A percentile compares a stretch with the other conserved stretches of the same genome.
These are phyloP conservation scores for Trilocha varians DNA, from an alignment of 2,888 invertebrate genomes.

Conservation along the genomic window DNA sequence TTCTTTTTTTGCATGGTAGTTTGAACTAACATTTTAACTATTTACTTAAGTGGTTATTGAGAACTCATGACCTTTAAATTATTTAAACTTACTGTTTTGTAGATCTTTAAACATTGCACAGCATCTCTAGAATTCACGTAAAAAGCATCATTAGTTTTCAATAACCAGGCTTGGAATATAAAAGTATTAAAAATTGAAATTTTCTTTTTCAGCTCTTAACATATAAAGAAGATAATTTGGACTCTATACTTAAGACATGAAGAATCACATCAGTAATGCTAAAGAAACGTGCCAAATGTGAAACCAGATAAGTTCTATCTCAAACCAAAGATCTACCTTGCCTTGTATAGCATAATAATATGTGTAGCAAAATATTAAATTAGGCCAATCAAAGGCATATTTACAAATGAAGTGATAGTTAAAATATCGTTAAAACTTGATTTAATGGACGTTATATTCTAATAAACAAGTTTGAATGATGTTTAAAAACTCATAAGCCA, in stretches of 20 bases:
- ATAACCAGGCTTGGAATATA: background rate
- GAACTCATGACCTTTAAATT: background rate
- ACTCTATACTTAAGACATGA: background rate
- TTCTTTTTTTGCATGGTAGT: background rate
- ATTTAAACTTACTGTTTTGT: too few relatives aligned
- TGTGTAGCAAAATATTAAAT: too few relatives aligned
- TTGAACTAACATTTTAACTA: background rate
- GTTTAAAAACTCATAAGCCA: too few relatives aligned
- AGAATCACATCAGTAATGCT: background rate
- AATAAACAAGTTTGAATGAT: too few relatives aligned
- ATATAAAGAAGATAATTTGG: background rate
- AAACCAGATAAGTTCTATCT: background rate
- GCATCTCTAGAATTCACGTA: background rate
- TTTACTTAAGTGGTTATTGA: background rate
- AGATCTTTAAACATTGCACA: too few relatives aligned
- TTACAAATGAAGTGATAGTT: background rate
- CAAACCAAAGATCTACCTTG: background rate
- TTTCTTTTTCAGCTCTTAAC: background rate
- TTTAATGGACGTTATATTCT: too few relatives aligned
- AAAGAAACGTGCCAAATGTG: background rate
- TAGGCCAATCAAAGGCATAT: too few relatives aligned
- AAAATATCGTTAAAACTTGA: too few relatives aligned
- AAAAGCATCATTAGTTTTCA: background rate
- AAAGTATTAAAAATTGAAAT: background rate
- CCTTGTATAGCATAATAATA: too few relatives aligned